Evolutionary conservation across 2,113 vertebrate genomes (phyloP).

Genomic region (Aspidoscelis tigris): DNA sequence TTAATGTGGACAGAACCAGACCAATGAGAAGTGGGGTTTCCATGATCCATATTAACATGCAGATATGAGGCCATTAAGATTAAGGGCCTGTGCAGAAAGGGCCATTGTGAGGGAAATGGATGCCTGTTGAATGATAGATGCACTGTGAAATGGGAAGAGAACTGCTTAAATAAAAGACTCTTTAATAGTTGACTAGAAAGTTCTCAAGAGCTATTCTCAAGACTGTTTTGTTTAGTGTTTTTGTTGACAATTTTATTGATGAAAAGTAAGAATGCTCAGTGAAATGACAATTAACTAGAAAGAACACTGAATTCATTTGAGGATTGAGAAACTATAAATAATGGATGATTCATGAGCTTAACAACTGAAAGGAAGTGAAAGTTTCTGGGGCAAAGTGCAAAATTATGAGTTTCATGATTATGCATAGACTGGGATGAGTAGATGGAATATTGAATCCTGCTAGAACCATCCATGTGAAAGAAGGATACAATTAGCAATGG

Average conservation of each 20-base stretch:
- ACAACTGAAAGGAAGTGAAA: neutral
- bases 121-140: neutral
- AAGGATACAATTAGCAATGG: neutral
- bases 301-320: conserved; percentile 18
- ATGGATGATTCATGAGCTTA: conserved; percentile 22
- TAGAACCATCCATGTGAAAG: neutral
- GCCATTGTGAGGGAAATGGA: neutral
- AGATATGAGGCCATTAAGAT: too few relatives aligned
- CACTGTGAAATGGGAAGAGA: neutral
- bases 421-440: neutral
- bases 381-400: neutral
- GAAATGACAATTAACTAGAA: conserved; percentile 6
- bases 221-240: conserved; percentile 14
- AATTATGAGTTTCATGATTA: neutral
- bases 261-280: conserved; percentile 7
- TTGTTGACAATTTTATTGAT: conserved; percentile 18
- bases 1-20: too few relatives aligned
- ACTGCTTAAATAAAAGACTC: neutral
- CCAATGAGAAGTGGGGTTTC: too few relatives aligned
- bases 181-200: neutral
- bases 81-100: too few relatives aligned
- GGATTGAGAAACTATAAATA: conserved; percentile 3
- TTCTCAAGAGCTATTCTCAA: neutral
- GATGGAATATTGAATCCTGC: neutral
- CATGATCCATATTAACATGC: too few relatives aligned